phyloP scores from a whole-genome alignment of 2,888 invertebrate species.

The Tromatobia lineatoria region DNA sequence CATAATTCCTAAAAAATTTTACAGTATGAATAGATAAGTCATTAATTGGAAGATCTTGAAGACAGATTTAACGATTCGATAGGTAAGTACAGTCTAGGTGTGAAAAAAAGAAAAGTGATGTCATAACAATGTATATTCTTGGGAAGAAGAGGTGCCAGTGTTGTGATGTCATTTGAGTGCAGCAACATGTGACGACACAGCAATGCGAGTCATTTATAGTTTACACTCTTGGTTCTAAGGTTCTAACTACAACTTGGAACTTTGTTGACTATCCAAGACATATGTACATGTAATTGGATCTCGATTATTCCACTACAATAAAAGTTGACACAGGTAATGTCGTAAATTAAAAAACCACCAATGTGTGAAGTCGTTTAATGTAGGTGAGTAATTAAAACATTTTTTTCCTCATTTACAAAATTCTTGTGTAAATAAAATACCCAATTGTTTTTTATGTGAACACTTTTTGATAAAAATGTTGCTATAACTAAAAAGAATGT shows the following conservation, averaged over 20 bases:
- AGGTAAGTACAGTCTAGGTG: neutral
- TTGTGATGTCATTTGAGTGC: constrained; percentile 56
- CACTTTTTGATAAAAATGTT: no score
- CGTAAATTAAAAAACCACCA: neutral
- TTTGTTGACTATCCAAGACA: constrained; percentile 18
- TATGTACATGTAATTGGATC: neutral
- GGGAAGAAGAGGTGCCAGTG: constrained; percentile 48
- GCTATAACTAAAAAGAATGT: no score
- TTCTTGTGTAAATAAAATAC: no score
- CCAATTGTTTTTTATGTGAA: no score
- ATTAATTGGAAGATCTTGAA: constrained; percentile 24
- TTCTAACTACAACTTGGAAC: constrained; percentile 36
- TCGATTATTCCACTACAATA: neutral
- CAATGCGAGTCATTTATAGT: constrained; percentile 58
- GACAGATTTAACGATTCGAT: constrained; percentile 34
- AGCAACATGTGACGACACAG: constrained; percentile 32
- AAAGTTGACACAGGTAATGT: neutral
- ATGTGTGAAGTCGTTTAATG: neutral
- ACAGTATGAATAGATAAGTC: constrained; percentile 1
- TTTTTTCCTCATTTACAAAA: neutral
- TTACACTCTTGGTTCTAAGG: constrained; percentile 24
- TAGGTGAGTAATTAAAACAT: neutral
- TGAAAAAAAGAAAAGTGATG: constrained; percentile 41
- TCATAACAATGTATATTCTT: constrained; percentile 57
- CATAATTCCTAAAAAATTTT: no score